Evolutionary conservation across 2,888 invertebrate genomes (phyloP).

Genomic region (Tenthredo notha): DNA sequence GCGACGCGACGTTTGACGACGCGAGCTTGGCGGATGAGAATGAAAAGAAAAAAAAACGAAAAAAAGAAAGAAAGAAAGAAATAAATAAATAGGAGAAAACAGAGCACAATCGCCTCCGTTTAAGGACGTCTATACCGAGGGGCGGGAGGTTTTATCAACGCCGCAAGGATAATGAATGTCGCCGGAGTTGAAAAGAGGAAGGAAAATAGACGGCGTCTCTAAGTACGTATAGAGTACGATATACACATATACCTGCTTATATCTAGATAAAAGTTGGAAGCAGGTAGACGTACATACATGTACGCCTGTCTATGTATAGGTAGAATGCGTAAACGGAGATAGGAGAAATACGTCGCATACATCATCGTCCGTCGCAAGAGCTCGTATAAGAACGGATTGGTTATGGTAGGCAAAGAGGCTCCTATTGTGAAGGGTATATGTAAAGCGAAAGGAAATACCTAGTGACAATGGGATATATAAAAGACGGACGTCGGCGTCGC

Average conservation of each 20-base stretch:
- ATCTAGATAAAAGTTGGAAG: constrained; percentile 18
- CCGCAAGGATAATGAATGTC: constrained; percentile 47
- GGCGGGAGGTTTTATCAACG: constrained; percentile 49
- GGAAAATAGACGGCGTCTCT: constrained; percentile 9
- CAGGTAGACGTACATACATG: background rate
- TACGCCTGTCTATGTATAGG: background rate
- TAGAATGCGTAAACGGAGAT: constrained; percentile 42
- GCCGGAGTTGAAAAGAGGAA: constrained; percentile 43
- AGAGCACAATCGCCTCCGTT: constrained; percentile 48
- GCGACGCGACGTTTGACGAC: constrained; percentile 22
- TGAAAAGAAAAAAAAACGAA: background rate
- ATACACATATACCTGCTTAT: background rate
- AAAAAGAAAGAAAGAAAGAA: background rate
- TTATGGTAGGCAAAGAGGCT: constrained; percentile 62
- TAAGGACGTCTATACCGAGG: constrained; percentile 13
- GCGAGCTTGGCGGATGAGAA: constrained; percentile 12
- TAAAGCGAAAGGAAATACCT: constrained; percentile 64
- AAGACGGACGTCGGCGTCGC: constrained; percentile 56
- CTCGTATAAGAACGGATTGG: constrained; percentile 63
- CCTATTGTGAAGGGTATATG: constrained; percentile 63
- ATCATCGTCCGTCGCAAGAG: constrained; percentile 59
- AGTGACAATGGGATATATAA: constrained; percentile 62
- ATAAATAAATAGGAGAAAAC: background rate
- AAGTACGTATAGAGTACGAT: constrained; percentile 23
- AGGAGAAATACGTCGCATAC: constrained; percentile 61